Percentiles rank a stretch among this genome's conserved stretches.
These are phyloP conservation scores for Rhynchonycteris naso DNA, from an alignment of 2,797 vertebrate genomes.

Conservation along the genomic window DNA sequence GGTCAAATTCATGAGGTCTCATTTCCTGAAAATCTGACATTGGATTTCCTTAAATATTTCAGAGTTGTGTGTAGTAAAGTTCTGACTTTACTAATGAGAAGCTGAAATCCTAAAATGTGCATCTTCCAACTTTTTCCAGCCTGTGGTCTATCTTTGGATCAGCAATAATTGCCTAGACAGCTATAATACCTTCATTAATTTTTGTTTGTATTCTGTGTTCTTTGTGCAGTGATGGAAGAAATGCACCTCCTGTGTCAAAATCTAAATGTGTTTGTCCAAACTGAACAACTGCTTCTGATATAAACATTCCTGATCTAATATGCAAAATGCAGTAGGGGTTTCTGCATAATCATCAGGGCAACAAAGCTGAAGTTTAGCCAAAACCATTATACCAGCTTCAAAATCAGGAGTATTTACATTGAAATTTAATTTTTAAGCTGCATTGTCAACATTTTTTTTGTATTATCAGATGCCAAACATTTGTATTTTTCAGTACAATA, in stretches of 20 bases:
- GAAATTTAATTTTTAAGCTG: slow-evolving; percentile 39
- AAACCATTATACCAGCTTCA: slow-evolving; percentile 41
- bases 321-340: slow-evolving; percentile 16
- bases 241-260: slow-evolving; percentile 57
- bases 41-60: slow-evolving; percentile 70
- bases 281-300: slow-evolving; percentile 34
- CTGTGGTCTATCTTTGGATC: slow-evolving; percentile 96
- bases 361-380: slow-evolving; percentile 35
- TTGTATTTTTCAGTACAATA: not conserved
- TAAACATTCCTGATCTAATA: slow-evolving; percentile 59
- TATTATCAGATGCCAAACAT: not conserved
- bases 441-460: slow-evolving; percentile 28
- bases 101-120: slow-evolving; percentile 36
- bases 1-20: slow-evolving; percentile 65
- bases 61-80: not conserved
- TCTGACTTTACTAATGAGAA: slow-evolving; percentile 42
- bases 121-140: slow-evolving; percentile 95
- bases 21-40: slow-evolving; percentile 68
- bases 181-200: slow-evolving; percentile 96
- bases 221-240: slow-evolving; percentile 93
- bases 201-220: slow-evolving; percentile 94
- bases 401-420: slow-evolving; percentile 31
- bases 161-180: slow-evolving; percentile 95
- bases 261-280: slow-evolving; percentile 55
- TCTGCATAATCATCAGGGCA: not conserved